Evolutionary conservation across 2,888 invertebrate genomes (phyloP).

Genomic region (Dasysyrphus albostriatus): DNA sequence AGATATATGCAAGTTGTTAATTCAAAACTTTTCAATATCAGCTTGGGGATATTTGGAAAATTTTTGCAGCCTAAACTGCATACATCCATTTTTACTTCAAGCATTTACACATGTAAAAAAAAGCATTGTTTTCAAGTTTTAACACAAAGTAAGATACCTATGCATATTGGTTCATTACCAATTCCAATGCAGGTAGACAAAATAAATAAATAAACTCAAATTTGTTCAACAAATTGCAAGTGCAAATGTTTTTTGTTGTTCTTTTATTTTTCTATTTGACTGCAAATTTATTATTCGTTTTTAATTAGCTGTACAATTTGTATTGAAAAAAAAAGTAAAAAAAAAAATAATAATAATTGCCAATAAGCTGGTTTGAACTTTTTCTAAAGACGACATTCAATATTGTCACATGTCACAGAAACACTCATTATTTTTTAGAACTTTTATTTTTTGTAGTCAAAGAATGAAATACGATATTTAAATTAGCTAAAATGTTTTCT

Average conservation of each 20-base stretch:
- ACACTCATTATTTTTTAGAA: neutral
- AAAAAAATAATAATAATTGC: no score
- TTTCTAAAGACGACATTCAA: no score
- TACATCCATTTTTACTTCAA: neutral
- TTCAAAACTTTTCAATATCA: no score
- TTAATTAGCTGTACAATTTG: slow-evolving; percentile 7
- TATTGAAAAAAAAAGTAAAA: no score
- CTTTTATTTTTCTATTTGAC: neutral
- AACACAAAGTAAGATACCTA: neutral
- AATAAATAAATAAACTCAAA: slow-evolving; percentile 25
- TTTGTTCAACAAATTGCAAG: slow-evolving; percentile 58
- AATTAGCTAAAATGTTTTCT: no score
- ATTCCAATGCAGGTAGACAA: slow-evolving; percentile 16
- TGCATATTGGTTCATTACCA: slow-evolving; percentile 25
- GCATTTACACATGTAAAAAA: neutral
- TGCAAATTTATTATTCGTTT: neutral
- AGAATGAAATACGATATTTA: no score
- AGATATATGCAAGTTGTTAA: no score
- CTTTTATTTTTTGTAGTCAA: no score
- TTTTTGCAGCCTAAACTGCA: no score
- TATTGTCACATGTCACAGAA: no score
- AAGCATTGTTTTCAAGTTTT: neutral
- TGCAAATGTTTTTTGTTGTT: neutral
- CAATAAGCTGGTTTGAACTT: no score
- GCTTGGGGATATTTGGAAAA: no score